Conservation (phyloP, 1,140 invertebrate genomes). For the Sitophilus oryzae region DNA sequence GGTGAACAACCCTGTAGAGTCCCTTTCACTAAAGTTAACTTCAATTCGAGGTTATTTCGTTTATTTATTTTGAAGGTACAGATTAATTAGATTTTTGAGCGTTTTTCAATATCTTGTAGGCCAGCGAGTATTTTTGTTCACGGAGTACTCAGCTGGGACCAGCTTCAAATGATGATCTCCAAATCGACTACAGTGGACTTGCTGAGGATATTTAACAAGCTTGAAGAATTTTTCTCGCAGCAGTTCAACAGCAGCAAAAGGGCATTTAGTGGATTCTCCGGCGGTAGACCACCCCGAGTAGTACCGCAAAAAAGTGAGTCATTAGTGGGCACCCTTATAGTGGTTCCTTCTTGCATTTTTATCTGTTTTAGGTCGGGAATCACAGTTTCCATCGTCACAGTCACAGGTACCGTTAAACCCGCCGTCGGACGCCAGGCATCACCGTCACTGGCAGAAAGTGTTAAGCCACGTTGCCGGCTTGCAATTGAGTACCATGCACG, state of each 20-base stretch:
- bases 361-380: constrained; percentile 20
- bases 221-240: constrained; percentile 95
- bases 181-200: constrained; percentile 94
- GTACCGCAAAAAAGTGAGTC: constrained; percentile 42
- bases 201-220: constrained; percentile 91
- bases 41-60: no score
- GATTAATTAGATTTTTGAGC: no score
- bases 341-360: no score
- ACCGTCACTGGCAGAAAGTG: constrained; percentile 88
- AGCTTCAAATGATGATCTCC: constrained; percentile 92
- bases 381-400: constrained; percentile 10
- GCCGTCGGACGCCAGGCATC: constrained; percentile 66
- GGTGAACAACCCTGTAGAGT: no score
- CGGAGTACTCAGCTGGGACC: constrained; percentile 89
- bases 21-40: no score
- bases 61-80: no score
- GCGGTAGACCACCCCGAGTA: constrained; percentile 30
- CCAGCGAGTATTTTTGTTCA: constrained; percentile 90
- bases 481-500: constrained; percentile 65
- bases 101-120: no score
- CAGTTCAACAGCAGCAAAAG: constrained; percentile 90
- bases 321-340: no score
- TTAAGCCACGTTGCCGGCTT: constrained; percentile 65
- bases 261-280: constrained; percentile 60
- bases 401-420: constrained; percentile 10